Conservation (phyloP, 37 sponge, comb jelly and placozoan species). For the Aplysina aerophoba region DNA sequence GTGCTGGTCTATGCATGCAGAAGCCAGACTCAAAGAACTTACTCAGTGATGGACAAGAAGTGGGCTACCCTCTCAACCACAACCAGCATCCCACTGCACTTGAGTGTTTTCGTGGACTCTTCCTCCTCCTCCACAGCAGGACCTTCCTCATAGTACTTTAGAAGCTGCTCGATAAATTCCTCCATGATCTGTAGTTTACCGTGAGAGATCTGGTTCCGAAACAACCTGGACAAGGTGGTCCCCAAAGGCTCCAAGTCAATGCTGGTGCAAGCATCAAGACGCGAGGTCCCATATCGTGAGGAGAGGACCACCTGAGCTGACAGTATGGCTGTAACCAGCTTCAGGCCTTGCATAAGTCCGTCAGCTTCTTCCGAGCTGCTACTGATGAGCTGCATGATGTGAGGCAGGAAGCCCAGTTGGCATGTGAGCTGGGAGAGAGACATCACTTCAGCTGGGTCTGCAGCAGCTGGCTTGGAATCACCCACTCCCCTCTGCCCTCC, state of each 20-base stretch:
- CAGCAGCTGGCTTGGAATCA: neutral
- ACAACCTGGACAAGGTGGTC: neutral
- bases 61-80: too few relatives aligned
- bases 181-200: neutral
- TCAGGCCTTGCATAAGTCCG: neutral
- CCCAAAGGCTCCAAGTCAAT: neutral
- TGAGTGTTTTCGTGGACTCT: neutral
- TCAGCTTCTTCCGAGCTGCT: neutral
- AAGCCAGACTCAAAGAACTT: too few relatives aligned
- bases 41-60: too few relatives aligned
- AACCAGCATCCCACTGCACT: too few relatives aligned
- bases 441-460: neutral
- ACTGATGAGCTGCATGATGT: neutral
- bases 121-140: neutral
- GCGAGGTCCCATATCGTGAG: neutral
- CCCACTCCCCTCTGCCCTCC: neutral
- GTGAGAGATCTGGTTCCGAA: too few relatives aligned
- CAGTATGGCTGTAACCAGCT: conserved; percentile 1
- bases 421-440: neutral
- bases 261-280: neutral
- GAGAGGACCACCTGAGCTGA: neutral
- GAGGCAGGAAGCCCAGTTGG: neutral
- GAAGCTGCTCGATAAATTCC: neutral
- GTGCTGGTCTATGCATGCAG: too few relatives aligned
- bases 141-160: neutral